Evolutionary conservation across 2,797 vertebrate species (phyloP).

Genomic region (Amniataba percoides): DNA sequence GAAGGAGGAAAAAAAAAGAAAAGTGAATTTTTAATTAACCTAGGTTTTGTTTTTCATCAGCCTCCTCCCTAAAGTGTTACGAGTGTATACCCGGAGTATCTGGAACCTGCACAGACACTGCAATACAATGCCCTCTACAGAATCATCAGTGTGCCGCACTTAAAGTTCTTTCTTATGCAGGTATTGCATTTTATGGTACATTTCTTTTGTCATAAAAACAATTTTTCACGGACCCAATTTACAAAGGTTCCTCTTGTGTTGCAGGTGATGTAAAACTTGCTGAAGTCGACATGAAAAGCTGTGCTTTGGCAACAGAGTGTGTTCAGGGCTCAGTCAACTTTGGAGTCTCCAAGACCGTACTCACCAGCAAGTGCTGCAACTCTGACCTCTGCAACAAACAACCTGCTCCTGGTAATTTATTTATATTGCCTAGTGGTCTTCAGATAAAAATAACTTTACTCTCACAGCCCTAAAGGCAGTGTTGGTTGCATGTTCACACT

Average conservation of each 20-base stretch:
- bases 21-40: neutral
- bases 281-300: neutral
- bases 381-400: slow-evolving; percentile 60
- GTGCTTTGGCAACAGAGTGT: slow-evolving; percentile 43
- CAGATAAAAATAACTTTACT: too few relatives aligned
- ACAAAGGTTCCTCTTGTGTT: neutral
- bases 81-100: fast-evolving
- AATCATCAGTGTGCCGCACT: slow-evolving; percentile 4
- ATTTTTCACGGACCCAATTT: neutral
- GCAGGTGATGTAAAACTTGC: neutral
- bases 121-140: slow-evolving; percentile 20
- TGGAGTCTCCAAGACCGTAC: neutral
- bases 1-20: neutral
- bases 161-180: fast-evolving
- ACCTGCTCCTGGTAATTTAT: slow-evolving; percentile 52
- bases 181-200: slow-evolving; percentile 26
- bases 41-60: slow-evolving; percentile 50
- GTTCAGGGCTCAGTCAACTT: slow-evolving; percentile 42
- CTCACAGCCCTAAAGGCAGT: too few relatives aligned
- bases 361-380: slow-evolving; percentile 62
- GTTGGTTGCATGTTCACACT: too few relatives aligned
- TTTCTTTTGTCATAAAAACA: neutral
- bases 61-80: slow-evolving; percentile 59
- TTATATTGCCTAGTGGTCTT: neutral
- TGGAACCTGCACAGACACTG: neutral